These are phyloP conservation scores for Genyomyrus donnyi DNA, from an alignment of 2,113 vertebrate genomes.

Conservation along the genomic window DNA sequence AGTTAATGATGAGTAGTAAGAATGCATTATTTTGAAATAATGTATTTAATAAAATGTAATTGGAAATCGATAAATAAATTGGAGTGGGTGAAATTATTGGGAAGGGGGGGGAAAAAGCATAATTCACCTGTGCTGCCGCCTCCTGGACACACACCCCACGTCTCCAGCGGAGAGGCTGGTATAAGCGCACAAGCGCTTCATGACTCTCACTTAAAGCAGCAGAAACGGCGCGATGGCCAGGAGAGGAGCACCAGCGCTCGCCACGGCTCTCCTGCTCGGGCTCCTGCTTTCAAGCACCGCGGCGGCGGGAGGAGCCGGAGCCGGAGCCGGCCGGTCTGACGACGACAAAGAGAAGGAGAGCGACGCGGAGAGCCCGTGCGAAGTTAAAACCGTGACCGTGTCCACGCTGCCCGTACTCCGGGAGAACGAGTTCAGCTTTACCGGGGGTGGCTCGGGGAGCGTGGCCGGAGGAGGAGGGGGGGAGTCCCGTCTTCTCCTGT, in stretches of 20 bases:
- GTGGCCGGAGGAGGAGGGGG: constrained; percentile 35
- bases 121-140: constrained; percentile 31
- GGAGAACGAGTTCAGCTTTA: constrained; percentile 68
- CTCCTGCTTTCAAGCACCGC: constrained; percentile 1
- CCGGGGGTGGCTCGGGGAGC: constrained; percentile 44
- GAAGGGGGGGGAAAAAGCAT: background rate
- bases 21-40: background rate
- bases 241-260: background rate
- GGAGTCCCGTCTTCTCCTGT: constrained; percentile 68
- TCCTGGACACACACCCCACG: constrained; percentile 26
- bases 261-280: background rate
- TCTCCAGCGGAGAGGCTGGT: constrained; percentile 12
- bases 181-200: constrained; percentile 21
- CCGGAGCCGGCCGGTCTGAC: background rate
- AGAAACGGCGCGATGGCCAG: constrained; percentile 24
- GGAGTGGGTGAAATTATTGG: background rate
- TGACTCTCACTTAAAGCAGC: constrained; percentile 19
- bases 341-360: background rate
- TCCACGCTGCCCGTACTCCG: constrained; percentile 69
- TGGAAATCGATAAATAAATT: background rate
- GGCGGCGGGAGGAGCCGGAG: background rate
- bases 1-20: background rate
- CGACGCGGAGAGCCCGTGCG: constrained; percentile 37
- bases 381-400: constrained; percentile 67
- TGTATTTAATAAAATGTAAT: background rate